Conservation (phyloP, 1,140 invertebrate species). For the Neomicropteryx cornuta region DNA sequence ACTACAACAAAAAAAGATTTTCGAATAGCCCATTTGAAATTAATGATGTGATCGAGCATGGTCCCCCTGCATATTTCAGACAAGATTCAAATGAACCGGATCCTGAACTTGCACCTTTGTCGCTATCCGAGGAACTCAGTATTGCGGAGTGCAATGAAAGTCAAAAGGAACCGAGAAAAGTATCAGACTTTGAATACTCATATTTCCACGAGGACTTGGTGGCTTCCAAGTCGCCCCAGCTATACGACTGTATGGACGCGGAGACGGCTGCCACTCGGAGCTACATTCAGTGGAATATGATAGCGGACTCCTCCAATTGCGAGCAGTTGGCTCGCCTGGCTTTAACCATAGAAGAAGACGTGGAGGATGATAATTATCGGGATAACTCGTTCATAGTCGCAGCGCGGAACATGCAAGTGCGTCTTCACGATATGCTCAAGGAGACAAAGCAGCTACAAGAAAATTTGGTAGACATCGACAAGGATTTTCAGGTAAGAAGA, state of each 20-base stretch:
- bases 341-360: slow-evolving; percentile 34
- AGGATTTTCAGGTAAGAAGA: slow-evolving; percentile 34
- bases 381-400: slow-evolving; percentile 22
- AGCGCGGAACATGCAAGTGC: slow-evolving; percentile 18
- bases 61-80: too few relatives aligned
- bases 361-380: slow-evolving; percentile 15
- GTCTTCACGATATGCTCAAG: slow-evolving; percentile 30
- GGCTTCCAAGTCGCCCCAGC: slow-evolving; percentile 8
- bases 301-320: too few relatives aligned
- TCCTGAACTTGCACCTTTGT: slow-evolving; percentile 8
- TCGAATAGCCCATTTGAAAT: too few relatives aligned
- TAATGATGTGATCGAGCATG: too few relatives aligned
- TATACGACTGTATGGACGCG: too few relatives aligned
- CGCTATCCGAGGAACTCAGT: slow-evolving; percentile 12
- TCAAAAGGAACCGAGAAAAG: slow-evolving; percentile 8
- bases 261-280: too few relatives aligned
- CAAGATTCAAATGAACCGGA: too few relatives aligned
- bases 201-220: slow-evolving; percentile 11
- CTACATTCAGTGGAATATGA: slow-evolving; percentile 14
- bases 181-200: slow-evolving; percentile 10
- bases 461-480: slow-evolving; percentile 33
- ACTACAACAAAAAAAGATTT: too few relatives aligned
- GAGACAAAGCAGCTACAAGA: slow-evolving; percentile 32
- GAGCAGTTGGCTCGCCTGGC: slow-evolving; percentile 32
- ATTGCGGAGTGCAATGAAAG: slow-evolving; percentile 8